phyloP scores from a whole-genome alignment of 2,797 vertebrate species.

The Anas capensis region DNA sequence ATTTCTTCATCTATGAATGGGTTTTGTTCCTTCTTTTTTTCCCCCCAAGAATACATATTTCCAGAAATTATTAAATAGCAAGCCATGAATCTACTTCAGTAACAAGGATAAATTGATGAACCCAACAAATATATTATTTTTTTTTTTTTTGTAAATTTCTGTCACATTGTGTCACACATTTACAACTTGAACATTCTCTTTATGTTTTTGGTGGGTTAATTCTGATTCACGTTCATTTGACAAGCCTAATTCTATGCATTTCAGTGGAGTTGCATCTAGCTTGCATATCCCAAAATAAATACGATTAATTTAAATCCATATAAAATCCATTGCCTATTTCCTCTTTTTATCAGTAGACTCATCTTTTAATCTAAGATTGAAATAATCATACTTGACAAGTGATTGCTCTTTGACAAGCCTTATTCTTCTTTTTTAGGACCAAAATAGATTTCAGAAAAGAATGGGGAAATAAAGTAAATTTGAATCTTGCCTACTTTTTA shows the following conservation, averaged over 20 bases:
- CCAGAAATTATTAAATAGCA: background rate
- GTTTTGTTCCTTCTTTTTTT: background rate
- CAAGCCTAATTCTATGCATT: background rate
- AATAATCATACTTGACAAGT: background rate
- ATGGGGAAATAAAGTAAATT: background rate
- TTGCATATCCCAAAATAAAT: constrained; percentile 12
- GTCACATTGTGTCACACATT: background rate
- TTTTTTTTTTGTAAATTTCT: background rate
- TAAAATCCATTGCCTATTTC: background rate
- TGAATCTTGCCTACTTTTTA: background rate
- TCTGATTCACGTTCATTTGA: background rate
- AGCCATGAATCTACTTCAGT: background rate
- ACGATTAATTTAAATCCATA: background rate
- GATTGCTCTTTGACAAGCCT: background rate
- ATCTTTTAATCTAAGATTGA: background rate
- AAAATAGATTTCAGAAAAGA: background rate
- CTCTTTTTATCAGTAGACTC: background rate
- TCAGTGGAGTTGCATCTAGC: background rate
- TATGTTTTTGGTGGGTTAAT: background rate
- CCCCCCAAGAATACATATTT: background rate
- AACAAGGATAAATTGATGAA: background rate
- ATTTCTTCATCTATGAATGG: background rate
- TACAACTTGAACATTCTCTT: background rate
- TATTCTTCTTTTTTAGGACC: background rate
- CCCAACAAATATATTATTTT: background rate